Percentiles rank a stretch among this genome's conserved stretches.
Evolutionary conservation across 1,140 invertebrate genomes (phyloP).

Genomic region (Drosophila sechellia): DNA sequence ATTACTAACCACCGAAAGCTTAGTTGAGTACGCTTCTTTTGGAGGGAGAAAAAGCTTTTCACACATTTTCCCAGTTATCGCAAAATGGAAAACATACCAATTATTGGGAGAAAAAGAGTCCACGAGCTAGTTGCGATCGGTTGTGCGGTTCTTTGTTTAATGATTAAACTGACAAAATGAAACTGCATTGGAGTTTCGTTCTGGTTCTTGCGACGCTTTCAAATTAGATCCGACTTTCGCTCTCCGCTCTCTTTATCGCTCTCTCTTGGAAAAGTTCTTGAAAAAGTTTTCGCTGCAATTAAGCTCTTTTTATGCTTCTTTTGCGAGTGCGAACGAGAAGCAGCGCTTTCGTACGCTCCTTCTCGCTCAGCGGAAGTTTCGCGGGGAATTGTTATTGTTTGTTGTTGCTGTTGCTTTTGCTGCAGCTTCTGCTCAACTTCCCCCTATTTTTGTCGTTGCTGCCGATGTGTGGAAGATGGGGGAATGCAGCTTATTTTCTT

Average conservation of each 20-base stretch:
- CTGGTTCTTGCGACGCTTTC: constrained; percentile 66
- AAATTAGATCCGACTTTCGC: constrained; percentile 68
- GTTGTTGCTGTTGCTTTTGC: constrained; percentile 19
- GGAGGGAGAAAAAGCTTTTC: constrained; percentile 1
- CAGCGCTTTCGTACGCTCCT: constrained; percentile 20
- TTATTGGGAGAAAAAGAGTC: constrained; percentile 3
- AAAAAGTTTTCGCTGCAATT: constrained; percentile 40
- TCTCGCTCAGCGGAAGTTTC: constrained; percentile 57
- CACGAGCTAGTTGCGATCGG: constrained; percentile 56
- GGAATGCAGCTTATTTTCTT: constrained; percentile 24
- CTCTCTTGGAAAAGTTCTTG: constrained; percentile 30
- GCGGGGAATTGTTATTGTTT: constrained; percentile 41
- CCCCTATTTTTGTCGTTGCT: constrained; percentile 15
- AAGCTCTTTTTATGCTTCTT: constrained; percentile 53
- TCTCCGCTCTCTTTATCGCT: constrained; percentile 25
- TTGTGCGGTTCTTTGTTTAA: constrained; percentile 78
- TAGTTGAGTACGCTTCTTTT: constrained; percentile 4
- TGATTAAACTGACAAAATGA: constrained; percentile 38
- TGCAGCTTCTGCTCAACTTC: constrained; percentile 42
- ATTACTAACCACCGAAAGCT: constrained; percentile 18
- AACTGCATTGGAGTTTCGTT: constrained; percentile 71
- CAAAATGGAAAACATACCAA: constrained; percentile 16
- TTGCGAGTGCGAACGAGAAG: constrained; percentile 4
- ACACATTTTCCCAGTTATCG: background rate
- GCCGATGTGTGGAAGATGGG: constrained; percentile 11